Evolutionary conservation across 1,140 invertebrate genomes (phyloP).

Genomic region (Drosophila novamexicana): DNA sequence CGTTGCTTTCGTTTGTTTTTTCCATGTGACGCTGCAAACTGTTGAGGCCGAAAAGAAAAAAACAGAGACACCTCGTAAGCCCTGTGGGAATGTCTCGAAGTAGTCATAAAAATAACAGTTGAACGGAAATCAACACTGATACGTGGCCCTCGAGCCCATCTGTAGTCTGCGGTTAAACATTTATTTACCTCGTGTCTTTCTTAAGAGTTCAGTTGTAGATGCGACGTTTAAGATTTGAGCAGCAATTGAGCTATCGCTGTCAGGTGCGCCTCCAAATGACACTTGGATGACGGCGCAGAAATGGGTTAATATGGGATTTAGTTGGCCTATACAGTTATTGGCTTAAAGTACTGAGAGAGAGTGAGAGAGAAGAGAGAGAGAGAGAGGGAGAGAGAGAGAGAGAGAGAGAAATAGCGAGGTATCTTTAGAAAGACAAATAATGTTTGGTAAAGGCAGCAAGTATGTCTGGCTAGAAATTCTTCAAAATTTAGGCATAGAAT

Average conservation of each 20-base stretch:
- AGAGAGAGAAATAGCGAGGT: too few species aligned
- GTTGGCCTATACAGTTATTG: constrained; percentile 21
- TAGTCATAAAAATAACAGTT: constrained; percentile 78
- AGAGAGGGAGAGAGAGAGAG: too few species aligned
- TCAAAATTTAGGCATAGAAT: too few species aligned
- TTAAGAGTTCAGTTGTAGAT: constrained; percentile 15
- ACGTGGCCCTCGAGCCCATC: constrained; percentile 28
- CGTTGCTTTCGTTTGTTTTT: constrained; percentile 68
- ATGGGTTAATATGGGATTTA: constrained; percentile 50
- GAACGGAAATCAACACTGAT: constrained; percentile 78
- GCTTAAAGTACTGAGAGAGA: background rate
- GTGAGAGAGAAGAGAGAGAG: too few species aligned
- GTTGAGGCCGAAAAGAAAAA: constrained; percentile 3
- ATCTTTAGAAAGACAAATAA: too few species aligned
- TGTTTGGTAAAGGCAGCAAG: too few species aligned
- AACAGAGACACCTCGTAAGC: constrained; percentile 19
- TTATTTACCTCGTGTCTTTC: constrained; percentile 17
- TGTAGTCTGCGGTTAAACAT: constrained; percentile 44
- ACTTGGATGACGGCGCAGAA: constrained; percentile 54
- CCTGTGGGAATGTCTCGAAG: constrained; percentile 67
- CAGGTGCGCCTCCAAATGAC: constrained; percentile 52
- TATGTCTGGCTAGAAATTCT: too few species aligned
- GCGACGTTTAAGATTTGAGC: constrained; percentile 4
- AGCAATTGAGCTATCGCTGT: constrained; percentile 61
- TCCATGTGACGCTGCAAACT: constrained; percentile 64